Conservation (phyloP, 2,113 vertebrate species). For the Serilophus lunatus region DNA sequence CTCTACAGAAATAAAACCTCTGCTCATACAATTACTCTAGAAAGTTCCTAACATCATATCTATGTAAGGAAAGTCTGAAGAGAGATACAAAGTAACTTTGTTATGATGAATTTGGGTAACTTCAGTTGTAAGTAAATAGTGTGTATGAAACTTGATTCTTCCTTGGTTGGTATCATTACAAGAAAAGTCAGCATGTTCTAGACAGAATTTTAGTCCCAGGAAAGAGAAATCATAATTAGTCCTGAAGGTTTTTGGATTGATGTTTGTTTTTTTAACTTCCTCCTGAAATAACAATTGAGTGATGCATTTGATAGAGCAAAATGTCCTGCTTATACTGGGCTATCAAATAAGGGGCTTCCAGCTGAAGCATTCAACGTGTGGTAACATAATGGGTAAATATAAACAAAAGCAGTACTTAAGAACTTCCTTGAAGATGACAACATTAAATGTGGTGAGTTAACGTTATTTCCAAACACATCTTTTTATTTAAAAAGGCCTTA, state of each 20-base stretch:
- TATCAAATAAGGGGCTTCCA: background rate
- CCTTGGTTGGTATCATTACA: background rate
- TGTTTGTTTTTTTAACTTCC: background rate
- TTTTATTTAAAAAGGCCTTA: background rate
- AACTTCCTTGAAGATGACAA: background rate
- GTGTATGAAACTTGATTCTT: background rate
- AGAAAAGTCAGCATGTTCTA: background rate
- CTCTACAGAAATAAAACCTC: background rate
- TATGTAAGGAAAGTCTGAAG: background rate
- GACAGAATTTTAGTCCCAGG: background rate
- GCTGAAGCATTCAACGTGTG: background rate
- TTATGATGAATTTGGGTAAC: background rate
- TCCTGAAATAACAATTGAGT: background rate
- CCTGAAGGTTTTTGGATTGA: background rate
- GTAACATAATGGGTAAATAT: background rate
- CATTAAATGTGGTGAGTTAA: background rate
- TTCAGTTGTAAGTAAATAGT: background rate
- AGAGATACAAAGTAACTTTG: accelerated
- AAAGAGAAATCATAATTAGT: background rate
- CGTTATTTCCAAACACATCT: background rate
- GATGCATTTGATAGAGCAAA: background rate
- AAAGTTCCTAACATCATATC: background rate
- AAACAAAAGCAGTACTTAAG: background rate
- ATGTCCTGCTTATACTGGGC: background rate
- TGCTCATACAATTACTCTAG: background rate